Conservation (phyloP, 2,888 invertebrate genomes). For the Rhagium mordax region DNA sequence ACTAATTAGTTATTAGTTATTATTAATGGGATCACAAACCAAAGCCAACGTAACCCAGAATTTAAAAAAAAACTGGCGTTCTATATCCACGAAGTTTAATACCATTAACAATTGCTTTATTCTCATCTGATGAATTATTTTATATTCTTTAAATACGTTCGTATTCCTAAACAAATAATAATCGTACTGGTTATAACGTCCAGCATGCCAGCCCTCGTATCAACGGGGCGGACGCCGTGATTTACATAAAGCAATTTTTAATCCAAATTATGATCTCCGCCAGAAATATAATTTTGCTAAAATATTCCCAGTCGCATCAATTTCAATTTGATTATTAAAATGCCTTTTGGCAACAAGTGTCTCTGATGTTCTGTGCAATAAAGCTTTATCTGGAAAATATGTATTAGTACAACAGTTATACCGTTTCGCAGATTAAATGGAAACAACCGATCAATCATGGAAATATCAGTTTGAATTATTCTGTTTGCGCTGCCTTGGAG, state of each 20-base stretch:
- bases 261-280: not conserved
- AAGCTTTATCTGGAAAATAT: constrained; percentile 7
- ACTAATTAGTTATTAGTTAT: too few relatives aligned
- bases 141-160: too few relatives aligned
- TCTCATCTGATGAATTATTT: too few relatives aligned
- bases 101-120: too few relatives aligned
- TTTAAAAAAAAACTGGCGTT: too few relatives aligned
- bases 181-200: too few relatives aligned
- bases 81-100: too few relatives aligned
- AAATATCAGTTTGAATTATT: constrained; percentile 20
- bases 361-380: constrained; percentile 18
- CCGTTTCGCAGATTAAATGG: constrained; percentile 23
- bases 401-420: constrained; percentile 5
- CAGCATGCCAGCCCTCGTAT: not conserved
- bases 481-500: constrained; percentile 16
- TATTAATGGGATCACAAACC: too few relatives aligned
- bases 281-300: constrained; percentile 2
- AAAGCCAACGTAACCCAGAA: too few relatives aligned
- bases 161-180: too few relatives aligned
- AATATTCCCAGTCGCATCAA: constrained; percentile 10
- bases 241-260: constrained; percentile 1
- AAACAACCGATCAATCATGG: constrained; percentile 27
- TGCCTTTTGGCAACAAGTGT: constrained; percentile 19
- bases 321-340: constrained; percentile 17
- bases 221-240: not conserved